A percentile compares a stretch with the other conserved stretches of the same genome.
Conservation (phyloP, 2,888 invertebrate species). For the Exocentrus adspersus region DNA sequence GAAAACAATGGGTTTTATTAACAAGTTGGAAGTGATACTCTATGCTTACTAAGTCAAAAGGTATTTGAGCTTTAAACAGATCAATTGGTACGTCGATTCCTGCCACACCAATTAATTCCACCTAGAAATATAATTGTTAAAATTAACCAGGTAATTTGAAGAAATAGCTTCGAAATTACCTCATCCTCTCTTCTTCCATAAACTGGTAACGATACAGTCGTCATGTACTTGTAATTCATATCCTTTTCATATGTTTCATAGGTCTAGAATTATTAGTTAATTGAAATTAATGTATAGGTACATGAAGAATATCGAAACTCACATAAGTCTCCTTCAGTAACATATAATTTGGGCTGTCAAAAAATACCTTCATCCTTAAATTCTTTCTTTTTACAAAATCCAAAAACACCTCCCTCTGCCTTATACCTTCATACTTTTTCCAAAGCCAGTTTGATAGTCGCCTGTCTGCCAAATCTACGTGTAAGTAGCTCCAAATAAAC, state of each 20-base stretch:
- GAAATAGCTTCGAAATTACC: constrained; percentile 64
- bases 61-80: constrained; percentile 87
- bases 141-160: too few species aligned
- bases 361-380: constrained; percentile 42
- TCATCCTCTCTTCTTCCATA: constrained; percentile 84
- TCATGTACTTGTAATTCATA: constrained; percentile 79
- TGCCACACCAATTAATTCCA: constrained; percentile 91
- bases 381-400: constrained; percentile 68
- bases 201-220: constrained; percentile 92
- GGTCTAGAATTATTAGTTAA: constrained; percentile 42
- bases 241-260: constrained; percentile 67
- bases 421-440: constrained; percentile 84
- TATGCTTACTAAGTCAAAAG: constrained; percentile 81
- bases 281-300: neutral
- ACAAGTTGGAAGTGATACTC: neutral
- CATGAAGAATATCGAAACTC: constrained; percentile 24
- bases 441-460: constrained; percentile 91
- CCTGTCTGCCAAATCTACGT: constrained; percentile 92
- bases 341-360: constrained; percentile 49
- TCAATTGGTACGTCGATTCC: constrained; percentile 95
- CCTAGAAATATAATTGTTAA: too few species aligned
- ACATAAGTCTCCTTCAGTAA: constrained; percentile 52
- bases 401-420: constrained; percentile 80
- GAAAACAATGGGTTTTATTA: constrained; percentile 51
- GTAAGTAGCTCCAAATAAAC: constrained; percentile 95